These are phyloP conservation scores for Agrilus mali DNA, from an alignment of 2,888 invertebrate species.

Conservation along the genomic window DNA sequence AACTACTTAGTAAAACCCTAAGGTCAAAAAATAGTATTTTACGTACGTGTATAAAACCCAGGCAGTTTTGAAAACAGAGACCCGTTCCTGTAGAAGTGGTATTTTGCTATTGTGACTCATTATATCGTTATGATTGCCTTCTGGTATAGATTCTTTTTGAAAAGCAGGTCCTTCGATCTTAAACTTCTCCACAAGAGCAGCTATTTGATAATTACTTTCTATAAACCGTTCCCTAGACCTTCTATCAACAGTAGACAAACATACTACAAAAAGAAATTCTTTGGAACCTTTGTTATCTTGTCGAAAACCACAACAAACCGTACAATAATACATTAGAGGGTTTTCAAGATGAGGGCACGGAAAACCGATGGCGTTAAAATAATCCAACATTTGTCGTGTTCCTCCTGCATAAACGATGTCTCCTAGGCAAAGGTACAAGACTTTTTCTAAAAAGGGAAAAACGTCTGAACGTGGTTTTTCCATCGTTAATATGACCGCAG, in stretches of 20 bases:
- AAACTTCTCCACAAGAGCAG: slow-evolving; percentile 82
- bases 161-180: slow-evolving; percentile 72
- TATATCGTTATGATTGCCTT: slow-evolving; percentile 36
- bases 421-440: slow-evolving; percentile 79
- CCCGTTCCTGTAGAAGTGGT: slow-evolving; percentile 62
- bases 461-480: slow-evolving; percentile 91
- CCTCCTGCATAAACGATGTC: slow-evolving; percentile 88
- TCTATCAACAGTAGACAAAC: slow-evolving; percentile 63
- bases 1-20: too few relatives aligned
- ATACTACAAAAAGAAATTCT: slow-evolving; percentile 39
- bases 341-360: slow-evolving; percentile 95
- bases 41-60: slow-evolving; percentile 54
- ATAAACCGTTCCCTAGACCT: slow-evolving; percentile 81
- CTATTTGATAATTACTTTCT: slow-evolving; percentile 88
- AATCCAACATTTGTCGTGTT: slow-evolving; percentile 83
- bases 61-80: slow-evolving; percentile 53
- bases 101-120: slow-evolving; percentile 48
- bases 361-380: slow-evolving; percentile 90
- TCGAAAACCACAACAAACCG: slow-evolving; percentile 27
- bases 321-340: slow-evolving; percentile 94
- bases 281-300: neutral
- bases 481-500: slow-evolving; percentile 83
- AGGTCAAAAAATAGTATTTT: slow-evolving; percentile 18
- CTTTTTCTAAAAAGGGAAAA: slow-evolving; percentile 86
- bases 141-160: slow-evolving; percentile 47